Evolutionary conservation across 1,140 invertebrate species (phyloP), one percentile per base, ranked within the genome.

Genomic region (Centruroides sculpturatus): DNA sequence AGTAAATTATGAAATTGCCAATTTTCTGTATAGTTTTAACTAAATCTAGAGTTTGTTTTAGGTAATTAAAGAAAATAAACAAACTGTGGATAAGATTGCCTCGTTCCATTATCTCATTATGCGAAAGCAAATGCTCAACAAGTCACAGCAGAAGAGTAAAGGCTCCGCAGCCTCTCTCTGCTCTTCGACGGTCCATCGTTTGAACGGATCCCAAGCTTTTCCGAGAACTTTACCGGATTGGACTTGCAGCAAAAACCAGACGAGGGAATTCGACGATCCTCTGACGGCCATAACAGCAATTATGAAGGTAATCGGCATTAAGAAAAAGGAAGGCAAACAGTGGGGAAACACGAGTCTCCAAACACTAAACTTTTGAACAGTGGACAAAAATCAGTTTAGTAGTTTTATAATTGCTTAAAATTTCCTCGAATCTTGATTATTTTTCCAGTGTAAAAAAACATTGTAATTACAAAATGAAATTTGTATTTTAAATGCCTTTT

Each of bases 151-250:
- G 11, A 54, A 47, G 49, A 9, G 48, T n/a, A 8, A 35, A 13
- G 35, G 12, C 2, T 4, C 7, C 35, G 41, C n/a, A 1, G 47
- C 12, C 6, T 1, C n/a, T 0, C 12, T 35, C 6, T 5, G 5
- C 9, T 47, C 49, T 13, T 54, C 47, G 7, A 46, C 4, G 34
- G 50, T 9, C 8, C 6, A 23, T 11, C 9, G 9, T 49, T 9
- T 35, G 3, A 13, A 51, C 35, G 4, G 48, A n/a, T 56, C 55
- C 10, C 49, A 56, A 5, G 56, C 50, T 35, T 11, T 50, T 4
- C 41, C 41, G 8, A 41, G 48, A 46, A 64, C 60, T 8, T 54
- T 57, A 23, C 62, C 62, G 35, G 59, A 64, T 10, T 64, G 62
- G 62, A n/a, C 60, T 12, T 47, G 57, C 5, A 59, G 55, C 11